These are phyloP conservation scores for Orthosia gothica DNA, from an alignment of 2,888 invertebrate species.

Conservation along the genomic window DNA sequence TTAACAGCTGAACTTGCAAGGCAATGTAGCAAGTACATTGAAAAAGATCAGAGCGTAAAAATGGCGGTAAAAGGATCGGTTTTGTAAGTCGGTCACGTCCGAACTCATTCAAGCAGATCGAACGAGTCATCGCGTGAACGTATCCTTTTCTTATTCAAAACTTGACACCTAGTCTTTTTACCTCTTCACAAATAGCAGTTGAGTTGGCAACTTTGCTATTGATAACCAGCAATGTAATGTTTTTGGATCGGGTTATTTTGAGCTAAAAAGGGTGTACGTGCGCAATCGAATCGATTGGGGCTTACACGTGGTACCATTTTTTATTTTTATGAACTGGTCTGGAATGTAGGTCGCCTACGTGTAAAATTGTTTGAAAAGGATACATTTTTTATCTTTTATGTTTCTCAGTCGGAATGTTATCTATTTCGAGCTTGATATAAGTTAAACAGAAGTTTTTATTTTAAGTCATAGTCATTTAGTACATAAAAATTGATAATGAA, in stretches of 20 bases:
- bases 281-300: conserved; percentile 3
- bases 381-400: conserved; percentile 4
- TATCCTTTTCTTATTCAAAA: conserved; percentile 74
- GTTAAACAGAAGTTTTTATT: no score
- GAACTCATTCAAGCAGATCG: conserved; percentile 70
- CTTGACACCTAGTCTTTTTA: conserved; percentile 70
- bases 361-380: neutral
- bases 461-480: no score
- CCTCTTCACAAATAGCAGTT: conserved; percentile 42
- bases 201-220: conserved; percentile 52
- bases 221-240: conserved; percentile 47
- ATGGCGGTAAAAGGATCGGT: conserved; percentile 25
- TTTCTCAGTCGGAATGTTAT: neutral
- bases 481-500: no score
- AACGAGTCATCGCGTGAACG: conserved; percentile 71
- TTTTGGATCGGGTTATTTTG: conserved; percentile 34
- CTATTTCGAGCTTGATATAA: neutral
- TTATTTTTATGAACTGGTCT: conserved; percentile 7
- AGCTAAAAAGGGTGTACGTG: conserved; percentile 29
- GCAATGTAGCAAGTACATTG: conserved; percentile 44
- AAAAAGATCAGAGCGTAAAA: conserved; percentile 41
- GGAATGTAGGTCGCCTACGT: conserved; percentile 27
- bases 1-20: conserved; percentile 6
- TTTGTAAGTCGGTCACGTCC: conserved; percentile 72
- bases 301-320: conserved; percentile 6